Evolutionary conservation across 2,797 vertebrate genomes (phyloP).

Genomic region (Prionace glauca): DNA sequence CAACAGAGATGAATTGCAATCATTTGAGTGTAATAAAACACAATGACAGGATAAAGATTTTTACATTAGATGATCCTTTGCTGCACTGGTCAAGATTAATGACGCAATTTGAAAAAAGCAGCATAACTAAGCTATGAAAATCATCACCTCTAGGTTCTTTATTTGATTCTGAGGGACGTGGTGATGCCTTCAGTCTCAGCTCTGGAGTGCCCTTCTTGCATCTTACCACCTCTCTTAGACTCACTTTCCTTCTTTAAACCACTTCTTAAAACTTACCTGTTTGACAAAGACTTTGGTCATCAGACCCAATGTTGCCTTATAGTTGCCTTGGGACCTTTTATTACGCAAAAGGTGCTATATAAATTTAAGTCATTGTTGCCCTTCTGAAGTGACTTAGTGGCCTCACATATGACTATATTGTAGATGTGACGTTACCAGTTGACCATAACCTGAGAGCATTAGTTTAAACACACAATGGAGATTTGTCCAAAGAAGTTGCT

Average conservation of each 20-base stretch:
- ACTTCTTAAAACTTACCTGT: too few relatives aligned
- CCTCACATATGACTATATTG: not conserved
- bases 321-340: too few relatives aligned
- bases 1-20: not conserved
- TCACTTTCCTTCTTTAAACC: too few relatives aligned
- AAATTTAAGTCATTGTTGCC: not conserved
- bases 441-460: not conserved
- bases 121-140: not conserved
- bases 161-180: too few relatives aligned
- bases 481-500: not conserved
- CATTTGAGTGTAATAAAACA: not conserved
- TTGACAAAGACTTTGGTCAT: too few relatives aligned
- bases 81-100: not conserved
- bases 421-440: not conserved
- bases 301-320: too few relatives aligned
- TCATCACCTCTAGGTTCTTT: not conserved
- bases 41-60: not conserved
- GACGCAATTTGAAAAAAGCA: not conserved
- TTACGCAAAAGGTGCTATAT: too few relatives aligned
- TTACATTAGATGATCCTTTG: not conserved
- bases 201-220: too few relatives aligned
- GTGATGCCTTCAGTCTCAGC: too few relatives aligned
- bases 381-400: not conserved
- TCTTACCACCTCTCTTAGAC: too few relatives aligned
- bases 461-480: not conserved